These are phyloP conservation scores for Cygnus olor DNA, from an alignment of 2,797 vertebrate species.

Conservation along the genomic window DNA sequence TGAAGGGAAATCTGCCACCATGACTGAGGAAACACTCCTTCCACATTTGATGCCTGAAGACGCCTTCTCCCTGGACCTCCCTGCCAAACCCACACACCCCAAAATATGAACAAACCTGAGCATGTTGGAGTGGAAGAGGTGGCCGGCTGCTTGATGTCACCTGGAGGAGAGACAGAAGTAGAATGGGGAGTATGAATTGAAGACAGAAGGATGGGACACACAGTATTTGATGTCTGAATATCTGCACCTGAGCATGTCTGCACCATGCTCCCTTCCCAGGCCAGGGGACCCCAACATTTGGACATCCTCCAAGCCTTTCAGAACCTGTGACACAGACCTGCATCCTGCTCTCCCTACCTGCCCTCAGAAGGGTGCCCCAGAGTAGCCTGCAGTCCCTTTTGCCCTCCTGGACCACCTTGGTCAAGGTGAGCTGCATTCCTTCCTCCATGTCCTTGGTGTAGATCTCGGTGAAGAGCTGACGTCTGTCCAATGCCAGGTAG, in stretches of 20 bases:
- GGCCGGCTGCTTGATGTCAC: too few species aligned
- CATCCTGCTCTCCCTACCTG: neutral
- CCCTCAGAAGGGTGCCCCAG: neutral
- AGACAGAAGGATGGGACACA: too few species aligned
- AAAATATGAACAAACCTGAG: too few species aligned
- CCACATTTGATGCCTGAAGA: too few species aligned
- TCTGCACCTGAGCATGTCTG: neutral
- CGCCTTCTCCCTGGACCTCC: too few species aligned
- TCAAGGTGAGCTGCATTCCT: neutral
- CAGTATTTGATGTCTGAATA: too few species aligned
- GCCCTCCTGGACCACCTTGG: neutral
- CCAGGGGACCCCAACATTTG: neutral
- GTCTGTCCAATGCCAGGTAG: neutral
- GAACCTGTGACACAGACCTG: neutral
- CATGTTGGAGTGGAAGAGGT: too few species aligned
- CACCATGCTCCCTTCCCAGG: neutral
- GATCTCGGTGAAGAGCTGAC: neutral
- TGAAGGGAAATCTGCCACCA: too few species aligned
- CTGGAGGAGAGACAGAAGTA: too few species aligned
- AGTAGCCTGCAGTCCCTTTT: neutral
- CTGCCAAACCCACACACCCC: too few species aligned
- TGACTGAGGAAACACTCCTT: too few species aligned
- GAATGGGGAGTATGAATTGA: too few species aligned
- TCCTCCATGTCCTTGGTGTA: neutral
- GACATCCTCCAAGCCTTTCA: neutral